Conservation (phyloP, 2,113 vertebrate genomes). For the Chloropsis hardwickii region DNA sequence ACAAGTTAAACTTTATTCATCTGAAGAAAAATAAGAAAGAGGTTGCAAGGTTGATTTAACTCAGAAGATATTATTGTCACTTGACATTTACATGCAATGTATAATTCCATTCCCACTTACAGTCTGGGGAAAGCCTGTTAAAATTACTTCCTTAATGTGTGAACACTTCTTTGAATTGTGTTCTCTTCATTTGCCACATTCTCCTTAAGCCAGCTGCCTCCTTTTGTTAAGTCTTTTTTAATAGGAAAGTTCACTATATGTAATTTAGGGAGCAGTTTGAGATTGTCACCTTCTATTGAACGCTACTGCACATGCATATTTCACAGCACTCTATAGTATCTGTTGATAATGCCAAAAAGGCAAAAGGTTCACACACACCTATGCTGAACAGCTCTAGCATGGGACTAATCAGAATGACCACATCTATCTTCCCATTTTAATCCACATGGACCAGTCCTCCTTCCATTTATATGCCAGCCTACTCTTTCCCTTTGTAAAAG, state of each 20-base stretch:
- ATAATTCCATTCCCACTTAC: slow-evolving; percentile 64
- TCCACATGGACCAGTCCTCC: background rate
- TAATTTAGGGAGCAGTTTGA: slow-evolving; percentile 1
- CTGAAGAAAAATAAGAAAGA: slow-evolving; percentile 57
- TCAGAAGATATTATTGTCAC: slow-evolving; percentile 66
- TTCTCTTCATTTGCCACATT: slow-evolving; percentile 53
- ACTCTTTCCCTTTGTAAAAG: background rate
- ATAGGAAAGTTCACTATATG: slow-evolving; percentile 36
- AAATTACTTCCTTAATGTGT: slow-evolving; percentile 66
- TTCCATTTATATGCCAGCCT: background rate
- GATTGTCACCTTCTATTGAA: background rate
- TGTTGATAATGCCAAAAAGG: background rate
- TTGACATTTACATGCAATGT: slow-evolving; percentile 62
- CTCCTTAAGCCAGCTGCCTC: slow-evolving; percentile 47
- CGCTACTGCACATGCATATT: background rate
- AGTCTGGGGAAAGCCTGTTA: slow-evolving; percentile 68
- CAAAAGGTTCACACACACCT: background rate
- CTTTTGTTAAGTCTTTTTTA: slow-evolving; percentile 49
- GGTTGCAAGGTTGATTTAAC: slow-evolving; percentile 61
- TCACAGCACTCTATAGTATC: background rate
- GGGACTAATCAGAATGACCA: background rate
- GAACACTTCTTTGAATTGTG: slow-evolving; percentile 60
- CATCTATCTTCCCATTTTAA: background rate
- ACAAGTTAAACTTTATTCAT: slow-evolving; percentile 67
- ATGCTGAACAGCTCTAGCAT: background rate